These are phyloP conservation scores for Hypercompe scribonia DNA, from an alignment of 2,888 invertebrate genomes.

Conservation along the genomic window DNA sequence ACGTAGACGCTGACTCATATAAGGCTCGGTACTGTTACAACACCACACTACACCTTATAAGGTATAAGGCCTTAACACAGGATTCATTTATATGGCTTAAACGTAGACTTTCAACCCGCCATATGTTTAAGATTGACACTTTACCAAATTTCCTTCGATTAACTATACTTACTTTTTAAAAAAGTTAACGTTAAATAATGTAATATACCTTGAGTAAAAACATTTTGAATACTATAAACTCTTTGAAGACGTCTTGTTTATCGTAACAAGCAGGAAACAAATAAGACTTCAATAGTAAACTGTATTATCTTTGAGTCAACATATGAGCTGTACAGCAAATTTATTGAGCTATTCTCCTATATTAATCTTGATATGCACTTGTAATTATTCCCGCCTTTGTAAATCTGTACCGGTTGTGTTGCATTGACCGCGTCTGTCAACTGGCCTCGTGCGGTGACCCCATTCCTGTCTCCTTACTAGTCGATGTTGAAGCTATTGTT, in stretches of 20 bases:
- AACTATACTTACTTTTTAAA: slow-evolving; percentile 34
- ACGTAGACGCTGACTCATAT: slow-evolving; percentile 76
- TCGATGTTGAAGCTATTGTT: slow-evolving; percentile 66
- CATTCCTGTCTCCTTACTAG: slow-evolving; percentile 77
- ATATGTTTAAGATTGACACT: slow-evolving; percentile 82
- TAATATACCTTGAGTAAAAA: slow-evolving; percentile 36
- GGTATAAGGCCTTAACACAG: slow-evolving; percentile 80
- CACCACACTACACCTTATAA: slow-evolving; percentile 77
- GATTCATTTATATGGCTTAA: slow-evolving; percentile 82
- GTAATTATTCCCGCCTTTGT: slow-evolving; percentile 56
- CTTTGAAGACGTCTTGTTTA: neutral
- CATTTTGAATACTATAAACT: slow-evolving; percentile 1
- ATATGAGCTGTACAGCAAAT: slow-evolving; percentile 15
- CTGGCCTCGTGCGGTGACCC: slow-evolving; percentile 72
- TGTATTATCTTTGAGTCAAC: neutral
- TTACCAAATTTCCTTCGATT: slow-evolving; percentile 76
- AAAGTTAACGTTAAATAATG: slow-evolving; percentile 27
- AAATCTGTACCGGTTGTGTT: slow-evolving; percentile 56
- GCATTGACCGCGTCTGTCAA: slow-evolving; percentile 65
- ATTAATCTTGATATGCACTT: slow-evolving; percentile 23
- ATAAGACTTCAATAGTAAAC: neutral
- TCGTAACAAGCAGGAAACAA: neutral
- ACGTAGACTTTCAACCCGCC: slow-evolving; percentile 82
- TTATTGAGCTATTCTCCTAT: slow-evolving; percentile 29
- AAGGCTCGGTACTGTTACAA: slow-evolving; percentile 75